A percentile compares a stretch with the other conserved stretches of the same genome.
These are phyloP conservation scores for Microtus montanus DNA, from an alignment of 2,113 vertebrate genomes.

Conservation along the genomic window DNA sequence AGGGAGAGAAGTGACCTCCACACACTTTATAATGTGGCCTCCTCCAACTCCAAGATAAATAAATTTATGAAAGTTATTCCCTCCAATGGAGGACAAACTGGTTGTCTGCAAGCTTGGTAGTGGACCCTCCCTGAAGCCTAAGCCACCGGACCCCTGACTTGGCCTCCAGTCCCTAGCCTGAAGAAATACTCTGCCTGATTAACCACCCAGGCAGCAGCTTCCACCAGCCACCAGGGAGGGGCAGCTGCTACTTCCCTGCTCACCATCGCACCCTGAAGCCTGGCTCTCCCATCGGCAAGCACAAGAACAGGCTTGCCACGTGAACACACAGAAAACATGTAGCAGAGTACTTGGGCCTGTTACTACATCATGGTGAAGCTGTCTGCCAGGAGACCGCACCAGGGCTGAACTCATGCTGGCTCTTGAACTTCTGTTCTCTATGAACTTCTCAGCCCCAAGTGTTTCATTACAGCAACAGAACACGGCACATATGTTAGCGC, in stretches of 20 bases:
- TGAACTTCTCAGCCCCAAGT: background rate
- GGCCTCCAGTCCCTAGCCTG: background rate
- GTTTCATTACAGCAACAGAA: background rate
- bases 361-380: background rate
- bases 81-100: background rate
- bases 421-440: background rate
- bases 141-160: background rate
- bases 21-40: too few species aligned
- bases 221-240: rapidly evolving
- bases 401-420: background rate
- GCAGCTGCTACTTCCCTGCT: background rate
- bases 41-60: background rate
- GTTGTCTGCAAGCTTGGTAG: background rate
- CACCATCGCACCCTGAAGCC: background rate
- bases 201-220: background rate
- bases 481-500: rapidly evolving
- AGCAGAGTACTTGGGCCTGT: background rate
- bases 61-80: background rate
- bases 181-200: background rate
- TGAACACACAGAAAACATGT: rapidly evolving
- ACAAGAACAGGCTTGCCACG: background rate
- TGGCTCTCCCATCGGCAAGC: background rate
- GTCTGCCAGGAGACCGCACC: background rate
- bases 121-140: background rate
- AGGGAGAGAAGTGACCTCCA: background rate